Evolutionary conservation across 2,113 vertebrate genomes (phyloP).

Genomic region (Sphaerodactylus townsendi): DNA sequence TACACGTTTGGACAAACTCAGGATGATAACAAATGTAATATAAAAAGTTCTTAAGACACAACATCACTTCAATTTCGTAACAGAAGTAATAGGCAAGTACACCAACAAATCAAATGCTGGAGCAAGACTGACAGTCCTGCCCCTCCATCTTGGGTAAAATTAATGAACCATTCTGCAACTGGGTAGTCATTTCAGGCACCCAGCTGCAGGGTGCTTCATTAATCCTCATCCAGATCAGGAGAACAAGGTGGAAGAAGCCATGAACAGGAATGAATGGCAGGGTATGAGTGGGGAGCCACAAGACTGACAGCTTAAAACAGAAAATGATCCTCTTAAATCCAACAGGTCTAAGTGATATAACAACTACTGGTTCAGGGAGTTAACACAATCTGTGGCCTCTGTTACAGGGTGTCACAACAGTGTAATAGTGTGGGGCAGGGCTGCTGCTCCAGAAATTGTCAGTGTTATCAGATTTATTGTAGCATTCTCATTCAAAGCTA

Average conservation of each 20-base stretch:
- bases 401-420: neutral
- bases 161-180: neutral
- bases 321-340: neutral
- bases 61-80: neutral
- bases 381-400: neutral
- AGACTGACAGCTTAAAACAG: neutral
- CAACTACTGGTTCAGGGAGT: neutral
- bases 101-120: neutral
- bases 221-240: neutral
- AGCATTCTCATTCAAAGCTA: neutral
- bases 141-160: neutral
- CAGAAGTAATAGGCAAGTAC: neutral
- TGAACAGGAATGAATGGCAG: neutral
- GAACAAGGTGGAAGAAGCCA: too few relatives aligned
- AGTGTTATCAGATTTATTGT: neutral
- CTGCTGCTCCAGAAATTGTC: neutral
- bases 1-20: neutral
- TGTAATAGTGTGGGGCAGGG: neutral
- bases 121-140: neutral
- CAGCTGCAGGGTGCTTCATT: neutral
- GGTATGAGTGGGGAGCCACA: neutral
- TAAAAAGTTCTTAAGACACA: neutral
- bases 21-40: neutral
- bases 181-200: neutral
- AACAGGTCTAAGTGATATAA: neutral